These are phyloP conservation scores for Geotrupes spiniger DNA, from an alignment of 2,888 invertebrate species.

Conservation along the genomic window DNA sequence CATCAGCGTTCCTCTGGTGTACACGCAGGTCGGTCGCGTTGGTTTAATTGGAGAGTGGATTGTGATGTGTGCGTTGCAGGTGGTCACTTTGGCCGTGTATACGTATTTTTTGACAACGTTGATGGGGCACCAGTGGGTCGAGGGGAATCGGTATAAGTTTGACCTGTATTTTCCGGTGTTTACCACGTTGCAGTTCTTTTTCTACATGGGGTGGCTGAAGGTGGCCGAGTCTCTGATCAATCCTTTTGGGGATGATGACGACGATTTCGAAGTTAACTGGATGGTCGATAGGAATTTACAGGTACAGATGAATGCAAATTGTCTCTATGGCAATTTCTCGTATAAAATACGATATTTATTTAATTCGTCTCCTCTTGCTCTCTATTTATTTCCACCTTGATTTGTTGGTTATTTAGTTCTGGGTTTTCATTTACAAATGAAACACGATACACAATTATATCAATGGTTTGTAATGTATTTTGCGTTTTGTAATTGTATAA, in stretches of 20 bases:
- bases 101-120: conserved; percentile 86
- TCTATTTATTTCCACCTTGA: no score
- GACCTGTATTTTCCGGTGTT: conserved; percentile 90
- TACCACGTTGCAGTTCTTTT: conserved; percentile 82
- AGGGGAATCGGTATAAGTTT: conserved; percentile 59
- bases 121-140: conserved; percentile 86
- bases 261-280: conserved; percentile 92
- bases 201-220: conserved; percentile 89
- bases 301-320: conserved; percentile 54
- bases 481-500: no score
- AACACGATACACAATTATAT: no score
- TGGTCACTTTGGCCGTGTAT: conserved; percentile 90
- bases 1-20: conserved; percentile 77
- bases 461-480: no score
- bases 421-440: no score
- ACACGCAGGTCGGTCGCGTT: conserved; percentile 63
- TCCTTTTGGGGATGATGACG: conserved; percentile 89
- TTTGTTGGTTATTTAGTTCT: no score
- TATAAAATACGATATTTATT: no score
- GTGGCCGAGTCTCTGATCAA: conserved; percentile 90
- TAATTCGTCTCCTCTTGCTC: no score
- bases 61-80: conserved; percentile 34
- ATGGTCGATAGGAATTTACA: conserved; percentile 86
- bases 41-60: not conserved
- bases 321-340: no score